Conservation (phyloP, 1,140 invertebrate species). For the Drosophila tani region DNA sequence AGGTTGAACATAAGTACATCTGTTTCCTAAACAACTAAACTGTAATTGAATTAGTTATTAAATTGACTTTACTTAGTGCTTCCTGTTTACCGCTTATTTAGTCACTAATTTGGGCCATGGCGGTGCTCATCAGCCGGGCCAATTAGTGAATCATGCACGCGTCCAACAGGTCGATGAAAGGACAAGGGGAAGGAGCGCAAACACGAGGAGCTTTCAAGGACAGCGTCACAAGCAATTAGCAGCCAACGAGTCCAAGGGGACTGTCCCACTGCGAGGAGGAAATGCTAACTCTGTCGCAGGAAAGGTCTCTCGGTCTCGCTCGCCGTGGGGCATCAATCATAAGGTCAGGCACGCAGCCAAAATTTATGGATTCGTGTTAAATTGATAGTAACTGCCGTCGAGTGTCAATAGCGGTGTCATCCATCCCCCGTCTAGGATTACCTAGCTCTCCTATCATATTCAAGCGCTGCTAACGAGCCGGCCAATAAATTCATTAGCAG, state of each 20-base stretch:
- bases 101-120: conserved; percentile 18
- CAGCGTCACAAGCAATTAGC: conserved; percentile 44
- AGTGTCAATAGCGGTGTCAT: conserved; percentile 59
- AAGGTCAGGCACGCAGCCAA: conserved; percentile 27
- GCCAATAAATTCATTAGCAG: conserved; percentile 65
- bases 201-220: conserved; percentile 13
- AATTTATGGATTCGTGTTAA: conserved; percentile 67
- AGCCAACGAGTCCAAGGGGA: conserved; percentile 32
- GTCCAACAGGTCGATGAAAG: conserved; percentile 38
- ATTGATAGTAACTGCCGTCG: conserved; percentile 69
- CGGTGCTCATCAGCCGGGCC: background rate
- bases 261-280: conserved; percentile 7
- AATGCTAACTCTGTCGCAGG: conserved; percentile 3
- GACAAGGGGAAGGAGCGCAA: background rate
- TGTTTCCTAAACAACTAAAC: background rate
- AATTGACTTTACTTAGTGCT: background rate
- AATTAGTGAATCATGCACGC: conserved; percentile 32
- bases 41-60: conserved; percentile 2
- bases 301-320: conserved; percentile 4
- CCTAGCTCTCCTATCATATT: conserved; percentile 17
- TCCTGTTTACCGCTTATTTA: conserved; percentile 1
- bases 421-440: conserved; percentile 5
- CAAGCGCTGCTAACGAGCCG: conserved; percentile 52
- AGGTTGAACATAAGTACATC: background rate
- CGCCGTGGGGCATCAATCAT: conserved; percentile 71